Evolutionary conservation across 2,888 invertebrate genomes (phyloP).

Genomic region (Macrosiphum euphorbiae): DNA sequence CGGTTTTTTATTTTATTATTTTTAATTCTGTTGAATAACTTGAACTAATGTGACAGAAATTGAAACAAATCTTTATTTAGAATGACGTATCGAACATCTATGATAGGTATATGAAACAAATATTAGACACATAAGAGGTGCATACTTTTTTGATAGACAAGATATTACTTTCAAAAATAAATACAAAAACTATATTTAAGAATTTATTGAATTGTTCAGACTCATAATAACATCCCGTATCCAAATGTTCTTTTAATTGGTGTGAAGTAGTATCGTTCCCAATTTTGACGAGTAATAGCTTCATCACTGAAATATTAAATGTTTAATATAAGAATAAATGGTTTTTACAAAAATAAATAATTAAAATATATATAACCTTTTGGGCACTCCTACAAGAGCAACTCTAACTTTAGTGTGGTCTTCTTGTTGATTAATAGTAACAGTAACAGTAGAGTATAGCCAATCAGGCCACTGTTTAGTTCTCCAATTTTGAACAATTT

Average conservation of each 20-base stretch:
- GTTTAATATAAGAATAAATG: conserved; percentile 3
- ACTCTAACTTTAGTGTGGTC: conserved; percentile 89
- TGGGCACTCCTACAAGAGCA: conserved; percentile 88
- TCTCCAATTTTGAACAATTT: conserved; percentile 92
- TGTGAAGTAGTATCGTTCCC: conserved; percentile 95
- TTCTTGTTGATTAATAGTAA: conserved; percentile 87
- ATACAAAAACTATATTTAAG: conserved; percentile 49
- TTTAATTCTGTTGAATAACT: conserved; percentile 3
- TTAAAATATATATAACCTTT: conserved; percentile 71
- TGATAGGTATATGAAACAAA: not conserved
- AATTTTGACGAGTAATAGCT: conserved; percentile 86
- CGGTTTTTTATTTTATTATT: conserved; percentile 26
- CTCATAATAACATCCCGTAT: conserved; percentile 70
- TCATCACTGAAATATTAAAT: conserved; percentile 74
- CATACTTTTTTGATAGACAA: conserved; percentile 28
- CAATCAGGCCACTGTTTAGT: conserved; percentile 94
- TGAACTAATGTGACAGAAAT: conserved; percentile 31
- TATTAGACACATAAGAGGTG: conserved; percentile 19
- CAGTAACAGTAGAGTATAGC: conserved; percentile 89
- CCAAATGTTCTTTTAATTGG: conserved; percentile 94
- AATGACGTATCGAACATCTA: not conserved
- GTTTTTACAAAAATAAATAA: not conserved
- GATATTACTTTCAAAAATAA: conserved; percentile 33
- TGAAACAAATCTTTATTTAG: not conserved
- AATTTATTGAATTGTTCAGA: conserved; percentile 50